Evolutionary conservation across 2,113 vertebrate genomes (phyloP), one percentile per base, ranked within the genome.

Genomic region (Eulemur macaco): DNA sequence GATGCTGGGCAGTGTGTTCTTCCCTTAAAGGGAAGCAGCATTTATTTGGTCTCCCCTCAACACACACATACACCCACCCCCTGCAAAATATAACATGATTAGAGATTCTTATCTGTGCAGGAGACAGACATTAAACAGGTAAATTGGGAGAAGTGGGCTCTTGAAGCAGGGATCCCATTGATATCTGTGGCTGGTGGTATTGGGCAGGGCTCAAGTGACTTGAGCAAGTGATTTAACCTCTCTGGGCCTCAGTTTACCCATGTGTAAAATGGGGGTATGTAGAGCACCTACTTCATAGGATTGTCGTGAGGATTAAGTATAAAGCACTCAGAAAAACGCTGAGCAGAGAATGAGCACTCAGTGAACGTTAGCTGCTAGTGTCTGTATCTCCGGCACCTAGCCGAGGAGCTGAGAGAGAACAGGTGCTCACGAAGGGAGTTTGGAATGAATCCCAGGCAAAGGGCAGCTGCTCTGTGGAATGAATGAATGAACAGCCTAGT

Each of bases 381-480:
- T 54, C 74, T 20, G 12, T 52, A 9, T 56, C 71, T 27, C 52
- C 31, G 37, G 87, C 71, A 92, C 34, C 58, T 20, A 12, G 58
- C 47, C 60, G 74, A 77, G 81, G 6, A 23, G 64, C 95, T 42
- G 52, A 54, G 68, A 81, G 63, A 47, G 74, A 86, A 54, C 66
- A 94, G 95, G 88, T 83, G 73, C 74, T 86, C 1, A 2, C 60
- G 77, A 69, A 91, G 10, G 27, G 50, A 20, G 0, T 45, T n/a
- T 77, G 60, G 93, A 94, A 39, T 50, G 73, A 74, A 63, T 87
- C 50, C 82, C 91, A 91, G 94, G 86, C 42, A 54, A 29, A 83
- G 89, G 66, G 73, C 69, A 76, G 54, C 69, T 93, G 60, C 63
- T 92, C 34, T 47, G 52, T 54, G 37, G 50, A 93, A 23, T n/a